These are phyloP conservation scores for Machimus rusticus DNA, from an alignment of 2,888 invertebrate species.

Conservation along the genomic window DNA sequence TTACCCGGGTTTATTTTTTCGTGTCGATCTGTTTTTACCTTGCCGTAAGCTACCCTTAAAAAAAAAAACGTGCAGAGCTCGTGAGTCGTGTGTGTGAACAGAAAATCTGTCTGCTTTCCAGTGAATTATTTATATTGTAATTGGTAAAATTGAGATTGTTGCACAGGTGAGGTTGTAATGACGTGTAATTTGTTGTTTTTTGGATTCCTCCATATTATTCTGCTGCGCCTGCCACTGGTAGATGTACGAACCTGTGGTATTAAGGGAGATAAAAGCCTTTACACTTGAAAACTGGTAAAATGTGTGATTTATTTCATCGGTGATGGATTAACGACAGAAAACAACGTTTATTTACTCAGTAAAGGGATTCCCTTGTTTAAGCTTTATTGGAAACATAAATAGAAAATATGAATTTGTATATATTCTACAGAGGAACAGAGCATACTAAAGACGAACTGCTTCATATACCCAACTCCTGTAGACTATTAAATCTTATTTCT, in stretches of 20 bases:
- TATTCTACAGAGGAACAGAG: not conserved
- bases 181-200: not conserved
- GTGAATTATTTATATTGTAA: conserved; percentile 4
- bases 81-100: not conserved
- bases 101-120: not conserved
- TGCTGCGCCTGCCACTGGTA: not conserved
- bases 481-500: not conserved
- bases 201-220: not conserved
- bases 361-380: not conserved
- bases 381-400: not conserved
- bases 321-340: not conserved
- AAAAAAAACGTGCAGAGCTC: not conserved
- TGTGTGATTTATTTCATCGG: not conserved
- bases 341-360: not conserved
- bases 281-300: not conserved
- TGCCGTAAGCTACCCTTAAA: not conserved
- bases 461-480: not conserved
- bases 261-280: not conserved
- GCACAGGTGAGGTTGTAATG: not conserved
- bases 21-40: not conserved
- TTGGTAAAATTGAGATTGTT: not conserved
- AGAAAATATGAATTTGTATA: not conserved
- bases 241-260: not conserved
- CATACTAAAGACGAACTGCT: not conserved
- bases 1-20: not conserved